A percentile compares a stretch with the other conserved stretches of the same genome.
Conservation (phyloP, 2,888 invertebrate genomes). For the Meganola albula region DNA sequence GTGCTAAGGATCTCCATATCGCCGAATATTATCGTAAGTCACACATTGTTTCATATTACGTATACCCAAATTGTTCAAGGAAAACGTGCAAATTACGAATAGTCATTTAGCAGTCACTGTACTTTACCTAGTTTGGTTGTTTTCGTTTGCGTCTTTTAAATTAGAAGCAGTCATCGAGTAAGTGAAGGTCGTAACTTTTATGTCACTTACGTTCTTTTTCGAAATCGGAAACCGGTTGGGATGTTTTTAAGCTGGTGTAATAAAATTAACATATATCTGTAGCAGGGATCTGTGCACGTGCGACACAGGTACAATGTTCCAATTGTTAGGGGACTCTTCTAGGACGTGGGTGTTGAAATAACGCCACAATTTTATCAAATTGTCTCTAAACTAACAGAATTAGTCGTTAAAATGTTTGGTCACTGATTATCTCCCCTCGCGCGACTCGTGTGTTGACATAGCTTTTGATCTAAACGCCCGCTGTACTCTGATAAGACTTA, state of each 20-base stretch:
- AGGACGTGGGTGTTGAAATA: background rate
- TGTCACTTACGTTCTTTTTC: conserved; percentile 68
- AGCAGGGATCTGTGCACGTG: conserved; percentile 55
- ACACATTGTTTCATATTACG: too few species aligned
- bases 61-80: too few species aligned
- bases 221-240: conserved; percentile 68
- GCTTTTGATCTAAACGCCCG: conserved; percentile 17
- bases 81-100: too few species aligned
- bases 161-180: conserved; percentile 37
- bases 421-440: conserved; percentile 15
- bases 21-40: conserved; percentile 56
- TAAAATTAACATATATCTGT: conserved; percentile 73
- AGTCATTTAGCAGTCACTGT: conserved; percentile 21
- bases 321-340: conserved; percentile 34
- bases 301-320: conserved; percentile 27
- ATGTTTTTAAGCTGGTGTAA: conserved; percentile 66
- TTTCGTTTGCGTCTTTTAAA: too few species aligned
- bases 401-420: conserved; percentile 9
- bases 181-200: conserved; percentile 61
- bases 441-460: conserved; percentile 22
- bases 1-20: conserved; percentile 42
- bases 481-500: conserved; percentile 16
- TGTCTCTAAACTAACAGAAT: background rate
- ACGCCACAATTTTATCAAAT: background rate
- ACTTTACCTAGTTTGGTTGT: conserved; percentile 26